Percentiles rank a stretch among this genome's conserved stretches.
phyloP scores from a whole-genome alignment of 1,140 invertebrate species.

The Drosophila oshimai region DNA sequence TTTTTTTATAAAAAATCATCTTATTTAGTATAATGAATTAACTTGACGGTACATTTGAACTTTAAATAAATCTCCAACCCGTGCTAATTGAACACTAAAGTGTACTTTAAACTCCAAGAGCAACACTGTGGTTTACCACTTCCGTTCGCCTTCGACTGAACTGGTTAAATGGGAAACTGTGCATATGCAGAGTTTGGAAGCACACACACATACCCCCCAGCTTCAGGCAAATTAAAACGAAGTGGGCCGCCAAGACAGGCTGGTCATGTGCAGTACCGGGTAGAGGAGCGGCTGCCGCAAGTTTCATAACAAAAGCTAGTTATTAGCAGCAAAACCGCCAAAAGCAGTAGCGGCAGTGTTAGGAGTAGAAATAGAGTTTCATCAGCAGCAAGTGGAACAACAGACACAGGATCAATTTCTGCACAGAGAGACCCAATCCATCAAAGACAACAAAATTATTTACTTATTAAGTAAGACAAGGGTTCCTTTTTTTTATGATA shows the following conservation, averaged over 20 bases:
- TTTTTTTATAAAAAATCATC: too few species aligned
- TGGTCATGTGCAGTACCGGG: not conserved
- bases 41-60: too few species aligned
- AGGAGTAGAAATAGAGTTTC: constrained; percentile 9
- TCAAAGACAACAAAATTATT: too few species aligned
- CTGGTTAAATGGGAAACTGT: not conserved
- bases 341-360: constrained; percentile 22
- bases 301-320: constrained; percentile 54
- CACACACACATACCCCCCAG: not conserved
- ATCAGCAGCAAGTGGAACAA: constrained; percentile 6
- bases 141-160: not conserved
- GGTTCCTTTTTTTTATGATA: too few species aligned
- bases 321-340: constrained; percentile 52
- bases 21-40: not conserved
- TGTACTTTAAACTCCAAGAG: not conserved
- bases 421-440: constrained; percentile 4
- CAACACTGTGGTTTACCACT: constrained; percentile 2
- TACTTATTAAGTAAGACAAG: too few species aligned
- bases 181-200: not conserved
- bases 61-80: not conserved
- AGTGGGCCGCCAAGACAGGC: not conserved
- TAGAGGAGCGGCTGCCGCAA: constrained; percentile 20
- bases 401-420: constrained; percentile 12
- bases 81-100: too few species aligned
- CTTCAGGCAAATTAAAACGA: not conserved